Base-by-base conservation (phyloP, 2,888 invertebrate species). In the Andrena chrysosceles region DNA sequence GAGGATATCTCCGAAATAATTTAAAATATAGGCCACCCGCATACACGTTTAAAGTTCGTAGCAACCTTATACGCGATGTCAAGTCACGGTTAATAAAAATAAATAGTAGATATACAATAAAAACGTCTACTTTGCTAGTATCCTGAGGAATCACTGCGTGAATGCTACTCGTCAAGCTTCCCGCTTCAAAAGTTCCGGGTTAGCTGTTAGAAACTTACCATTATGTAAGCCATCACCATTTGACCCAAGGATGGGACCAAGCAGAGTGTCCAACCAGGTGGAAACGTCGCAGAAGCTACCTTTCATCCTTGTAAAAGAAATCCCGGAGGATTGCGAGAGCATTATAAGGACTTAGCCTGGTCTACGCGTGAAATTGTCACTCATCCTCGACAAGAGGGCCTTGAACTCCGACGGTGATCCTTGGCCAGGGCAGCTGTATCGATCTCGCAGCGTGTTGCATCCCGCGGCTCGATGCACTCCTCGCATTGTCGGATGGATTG, bases 381-480 rank as follows among this genome's bases (percentile, higher is more conserved):
- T 62, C 20, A 60, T 73, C 54, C 70, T 35, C 56, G n/a, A 0
- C 59, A n/a, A 54, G 33, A 4, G 48, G 62, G 64, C 69, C 71
- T 73, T 76, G 69, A 33, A 74, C 66, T 13, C 66, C 20, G 33
- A 16, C 48, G 13, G 20, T n/a, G 82, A 68, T 82, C 81, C 64
- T 75, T 67, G 75, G 20, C 33, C 66, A 8, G 20, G 42, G 31
- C 62, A 69, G 31, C 48, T 42, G 73, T 56, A 81, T 81, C 69
- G 84, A 84, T 86, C 62, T 69, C 68, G 48, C 54, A 7, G 6
- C 6, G 49, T 54, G 59, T 66, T 48, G 29, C 74, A 62, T 77
- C 35, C 49, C 16, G 29, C 67, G 35, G 35, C 35, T 60, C 70
- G 62, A 70, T 73, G 81, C 64, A 33, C 63, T 49, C 49, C 67